phyloP scores from a whole-genome alignment of 2,113 vertebrate species.

The Bostrychus sinensis region DNA sequence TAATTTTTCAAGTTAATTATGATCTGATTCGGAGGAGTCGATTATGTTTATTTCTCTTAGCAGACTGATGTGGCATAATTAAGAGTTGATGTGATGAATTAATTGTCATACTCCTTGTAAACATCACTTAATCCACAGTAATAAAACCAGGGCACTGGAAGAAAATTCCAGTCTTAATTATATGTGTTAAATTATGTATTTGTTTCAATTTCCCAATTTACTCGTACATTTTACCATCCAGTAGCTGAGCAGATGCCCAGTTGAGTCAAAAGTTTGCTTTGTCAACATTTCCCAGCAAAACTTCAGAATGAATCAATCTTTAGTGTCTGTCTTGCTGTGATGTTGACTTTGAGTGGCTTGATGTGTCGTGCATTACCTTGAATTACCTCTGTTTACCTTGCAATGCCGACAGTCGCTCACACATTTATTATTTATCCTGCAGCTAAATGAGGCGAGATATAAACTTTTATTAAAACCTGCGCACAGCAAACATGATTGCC shows the following conservation, averaged over 20 bases:
- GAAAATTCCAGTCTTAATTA: constrained; percentile 27
- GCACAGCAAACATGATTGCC: constrained; percentile 3
- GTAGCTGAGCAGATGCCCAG: background rate
- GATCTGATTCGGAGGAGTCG: constrained; percentile 7
- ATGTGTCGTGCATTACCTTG: background rate
- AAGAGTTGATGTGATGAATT: constrained; percentile 7
- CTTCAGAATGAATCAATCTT: background rate
- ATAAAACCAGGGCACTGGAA: constrained; percentile 28
- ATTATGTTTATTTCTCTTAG: constrained; percentile 27
- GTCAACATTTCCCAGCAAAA: background rate
- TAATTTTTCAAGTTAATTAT: constrained; percentile 2
- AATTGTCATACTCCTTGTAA: constrained; percentile 20
- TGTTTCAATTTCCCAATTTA: constrained; percentile 26
- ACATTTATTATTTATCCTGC: constrained; percentile 11
- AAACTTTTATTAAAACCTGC: constrained; percentile 8
- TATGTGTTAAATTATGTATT: constrained; percentile 35
- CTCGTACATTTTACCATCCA: constrained; percentile 18
- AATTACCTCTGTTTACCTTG: constrained; percentile 2
- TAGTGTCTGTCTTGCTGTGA: constrained; percentile 5
- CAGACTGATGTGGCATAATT: constrained; percentile 23
- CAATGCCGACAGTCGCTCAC: background rate
- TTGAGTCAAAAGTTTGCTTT: background rate
- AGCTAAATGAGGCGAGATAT: background rate
- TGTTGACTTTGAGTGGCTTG: constrained; percentile 16
- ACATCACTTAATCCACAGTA: constrained; percentile 26